Conservation (phyloP, 2,113 vertebrate genomes). For the Hiodon tergisus region DNA sequence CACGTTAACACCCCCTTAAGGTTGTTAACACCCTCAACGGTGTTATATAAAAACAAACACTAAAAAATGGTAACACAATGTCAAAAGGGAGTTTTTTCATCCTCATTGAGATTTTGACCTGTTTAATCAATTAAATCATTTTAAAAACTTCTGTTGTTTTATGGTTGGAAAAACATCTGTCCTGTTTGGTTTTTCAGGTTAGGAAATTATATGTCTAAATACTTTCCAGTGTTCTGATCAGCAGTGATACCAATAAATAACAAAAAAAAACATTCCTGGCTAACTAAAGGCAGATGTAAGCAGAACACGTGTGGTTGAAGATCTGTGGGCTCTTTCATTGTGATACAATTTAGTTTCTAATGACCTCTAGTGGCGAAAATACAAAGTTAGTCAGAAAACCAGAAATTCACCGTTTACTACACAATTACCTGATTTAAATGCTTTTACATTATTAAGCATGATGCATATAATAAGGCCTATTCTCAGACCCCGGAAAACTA, state of each 20-base stretch:
- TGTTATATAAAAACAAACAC: not conserved
- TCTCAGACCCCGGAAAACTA: no score
- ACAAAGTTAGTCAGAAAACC: not conserved
- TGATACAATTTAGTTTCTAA: conserved; percentile 1
- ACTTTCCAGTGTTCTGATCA: not conserved
- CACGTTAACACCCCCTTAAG: not conserved
- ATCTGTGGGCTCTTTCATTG: not conserved
- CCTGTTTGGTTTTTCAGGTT: not conserved
- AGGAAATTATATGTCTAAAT: not conserved
- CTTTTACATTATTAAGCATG: no score
- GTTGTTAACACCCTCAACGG: not conserved
- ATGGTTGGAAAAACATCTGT: not conserved
- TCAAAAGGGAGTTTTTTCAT: not conserved
- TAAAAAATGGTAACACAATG: not conserved
- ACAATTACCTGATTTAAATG: no score
- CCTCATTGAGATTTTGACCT: not conserved
- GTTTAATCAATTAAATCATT: not conserved
- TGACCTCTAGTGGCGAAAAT: conserved; percentile 12
- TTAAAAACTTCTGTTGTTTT: not conserved
- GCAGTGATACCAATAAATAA: not conserved
- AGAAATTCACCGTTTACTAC: no score
- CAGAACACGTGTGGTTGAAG: no score
- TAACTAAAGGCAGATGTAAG: conserved; percentile 7
- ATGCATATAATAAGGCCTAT: no score
- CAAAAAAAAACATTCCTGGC: not conserved